Percentiles rank a stretch among this genome's conserved stretches.
Conservation (phyloP, 2,888 invertebrate species). For the Muscina levida region DNA sequence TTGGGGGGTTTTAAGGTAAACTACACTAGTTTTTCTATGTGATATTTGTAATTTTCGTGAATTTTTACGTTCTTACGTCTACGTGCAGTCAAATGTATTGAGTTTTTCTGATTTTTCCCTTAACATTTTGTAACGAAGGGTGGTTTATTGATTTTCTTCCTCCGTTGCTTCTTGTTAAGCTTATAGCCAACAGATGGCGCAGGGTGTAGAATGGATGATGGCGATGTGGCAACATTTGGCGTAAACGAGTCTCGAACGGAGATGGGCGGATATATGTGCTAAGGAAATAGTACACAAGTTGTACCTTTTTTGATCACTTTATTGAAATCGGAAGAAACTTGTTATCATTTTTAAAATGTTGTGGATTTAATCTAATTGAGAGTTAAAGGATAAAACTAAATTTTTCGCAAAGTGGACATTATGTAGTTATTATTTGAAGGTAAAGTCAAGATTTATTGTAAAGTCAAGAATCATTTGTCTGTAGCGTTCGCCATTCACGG, state of each 20-base stretch:
- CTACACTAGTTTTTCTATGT: slow-evolving; percentile 65
- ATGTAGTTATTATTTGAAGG: too few species aligned
- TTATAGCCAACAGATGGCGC: slow-evolving; percentile 52
- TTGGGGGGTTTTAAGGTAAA: slow-evolving; percentile 59
- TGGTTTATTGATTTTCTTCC: slow-evolving; percentile 77
- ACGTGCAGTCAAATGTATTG: slow-evolving; percentile 75
- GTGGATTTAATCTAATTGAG: too few species aligned
- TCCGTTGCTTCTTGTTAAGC: slow-evolving; percentile 1
- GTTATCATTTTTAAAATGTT: too few species aligned
- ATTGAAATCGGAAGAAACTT: too few species aligned
- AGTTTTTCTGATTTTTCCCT: slow-evolving; percentile 75
- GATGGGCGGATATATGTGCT: too few species aligned
- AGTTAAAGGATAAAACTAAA: too few species aligned
- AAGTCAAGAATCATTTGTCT: too few species aligned
- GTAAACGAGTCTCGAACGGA: neutral
- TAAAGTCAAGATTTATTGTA: too few species aligned
- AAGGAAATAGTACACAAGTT: too few species aligned
- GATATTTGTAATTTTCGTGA: slow-evolving; percentile 65
- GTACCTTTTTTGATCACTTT: too few species aligned
- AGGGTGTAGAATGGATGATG: accelerated
- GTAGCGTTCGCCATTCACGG: too few species aligned
- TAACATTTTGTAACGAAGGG: slow-evolving; percentile 74
- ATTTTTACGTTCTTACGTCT: slow-evolving; percentile 68
- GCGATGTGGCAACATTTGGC: slow-evolving; percentile 37
- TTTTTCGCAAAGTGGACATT: too few species aligned